Conservation (phyloP, 2,888 invertebrate species). For the Clanis bilineata region DNA sequence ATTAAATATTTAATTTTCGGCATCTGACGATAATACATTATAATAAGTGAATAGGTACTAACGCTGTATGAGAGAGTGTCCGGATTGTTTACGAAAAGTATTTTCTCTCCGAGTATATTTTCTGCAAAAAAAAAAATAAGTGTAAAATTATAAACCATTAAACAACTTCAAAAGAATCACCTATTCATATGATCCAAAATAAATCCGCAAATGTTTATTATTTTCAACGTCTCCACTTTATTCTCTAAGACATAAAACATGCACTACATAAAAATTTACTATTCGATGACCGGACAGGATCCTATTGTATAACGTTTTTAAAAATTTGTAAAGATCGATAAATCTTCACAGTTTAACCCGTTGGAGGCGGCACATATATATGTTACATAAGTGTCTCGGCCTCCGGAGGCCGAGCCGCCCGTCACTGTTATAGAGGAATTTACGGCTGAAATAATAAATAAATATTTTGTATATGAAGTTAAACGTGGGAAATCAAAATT, state of each 20-base stretch:
- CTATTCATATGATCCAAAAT: neutral
- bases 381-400: too few relatives aligned
- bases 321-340: neutral
- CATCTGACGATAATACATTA: too few relatives aligned
- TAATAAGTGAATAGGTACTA: constrained; percentile 39
- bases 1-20: too few relatives aligned
- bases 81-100: constrained; percentile 57
- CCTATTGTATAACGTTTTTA: neutral
- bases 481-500: too few relatives aligned
- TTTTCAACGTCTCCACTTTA: neutral
- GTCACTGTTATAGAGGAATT: too few relatives aligned
- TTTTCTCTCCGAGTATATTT: constrained; percentile 64
- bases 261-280: neutral
- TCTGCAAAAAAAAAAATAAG: constrained; percentile 51
- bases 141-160: constrained; percentile 10
- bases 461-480: too few relatives aligned
- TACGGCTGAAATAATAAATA: too few relatives aligned
- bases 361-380: too few relatives aligned
- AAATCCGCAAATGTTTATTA: neutral
- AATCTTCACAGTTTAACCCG: too few relatives aligned
- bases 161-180: neutral
- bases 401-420: too few relatives aligned
- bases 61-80: constrained; percentile 61
- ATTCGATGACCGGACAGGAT: neutral
- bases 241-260: neutral